These are phyloP conservation scores for Centropyge bicolor DNA, from an alignment of 2,797 vertebrate genomes.

Conservation along the genomic window DNA sequence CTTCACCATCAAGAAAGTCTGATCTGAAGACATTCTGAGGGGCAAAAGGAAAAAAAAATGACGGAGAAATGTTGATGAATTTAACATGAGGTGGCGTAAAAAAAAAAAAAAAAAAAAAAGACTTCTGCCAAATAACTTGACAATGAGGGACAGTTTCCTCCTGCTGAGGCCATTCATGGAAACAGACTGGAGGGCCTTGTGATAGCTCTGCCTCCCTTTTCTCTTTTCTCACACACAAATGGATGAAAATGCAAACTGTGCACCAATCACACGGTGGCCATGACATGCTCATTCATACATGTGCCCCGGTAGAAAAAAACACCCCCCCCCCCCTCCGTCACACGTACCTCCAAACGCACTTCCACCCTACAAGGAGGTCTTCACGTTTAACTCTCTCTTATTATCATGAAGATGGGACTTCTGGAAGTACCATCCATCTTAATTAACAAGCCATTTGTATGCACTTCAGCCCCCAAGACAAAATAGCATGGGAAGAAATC, in stretches of 20 bases:
- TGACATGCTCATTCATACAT: constrained; percentile 63
- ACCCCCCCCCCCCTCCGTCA: constrained; percentile 4
- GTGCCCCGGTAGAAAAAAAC: not conserved
- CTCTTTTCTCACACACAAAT: constrained; percentile 41
- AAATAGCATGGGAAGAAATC: constrained; percentile 80
- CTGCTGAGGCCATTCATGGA: constrained; percentile 75
- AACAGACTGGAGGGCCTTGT: constrained; percentile 60
- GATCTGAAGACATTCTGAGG: constrained; percentile 72
- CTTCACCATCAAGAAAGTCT: constrained; percentile 56
- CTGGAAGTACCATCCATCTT: constrained; percentile 81
- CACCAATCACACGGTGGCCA: constrained; percentile 54
- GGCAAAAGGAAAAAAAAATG: constrained; percentile 58
- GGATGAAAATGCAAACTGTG: constrained; percentile 57
- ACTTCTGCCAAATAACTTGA: constrained; percentile 83
- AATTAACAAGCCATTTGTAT: constrained; percentile 82
- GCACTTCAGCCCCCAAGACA: constrained; percentile 67
- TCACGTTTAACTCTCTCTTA: constrained; percentile 73
- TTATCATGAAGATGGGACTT: constrained; percentile 79
- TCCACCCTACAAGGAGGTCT: constrained; percentile 67
- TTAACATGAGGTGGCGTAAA: constrained; percentile 82
- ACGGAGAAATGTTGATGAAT: constrained; percentile 82
- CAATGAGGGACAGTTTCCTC: constrained; percentile 78
- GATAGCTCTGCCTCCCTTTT: constrained; percentile 51
- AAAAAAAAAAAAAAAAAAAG: constrained; percentile 54
- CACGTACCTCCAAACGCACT: constrained; percentile 56